phyloP scores from a whole-genome alignment of 2,113 vertebrate genomes.

The Hemiscyllium ocellatum region DNA sequence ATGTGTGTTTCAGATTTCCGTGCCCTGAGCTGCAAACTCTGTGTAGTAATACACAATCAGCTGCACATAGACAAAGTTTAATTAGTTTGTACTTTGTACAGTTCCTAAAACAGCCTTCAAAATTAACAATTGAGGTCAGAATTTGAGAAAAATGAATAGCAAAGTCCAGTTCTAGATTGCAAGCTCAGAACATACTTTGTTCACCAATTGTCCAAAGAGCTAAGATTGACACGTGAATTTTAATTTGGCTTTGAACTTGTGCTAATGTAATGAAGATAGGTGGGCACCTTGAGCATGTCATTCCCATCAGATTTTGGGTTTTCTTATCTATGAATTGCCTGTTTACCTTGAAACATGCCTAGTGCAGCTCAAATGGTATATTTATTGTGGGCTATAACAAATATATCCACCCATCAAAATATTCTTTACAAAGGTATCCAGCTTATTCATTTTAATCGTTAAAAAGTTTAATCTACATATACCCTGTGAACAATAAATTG shows the following conservation, averaged over 20 bases:
- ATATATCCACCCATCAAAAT: not conserved
- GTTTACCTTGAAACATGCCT: not conserved
- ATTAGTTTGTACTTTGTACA: not conserved
- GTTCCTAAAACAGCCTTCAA: not conserved
- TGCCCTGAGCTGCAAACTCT: not conserved
- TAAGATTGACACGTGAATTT: not conserved
- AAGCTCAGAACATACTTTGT: not conserved
- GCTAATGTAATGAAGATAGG: not conserved
- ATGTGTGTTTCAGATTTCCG: not conserved
- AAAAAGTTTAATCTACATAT: not conserved
- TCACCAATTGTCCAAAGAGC: not conserved
- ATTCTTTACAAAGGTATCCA: not conserved
- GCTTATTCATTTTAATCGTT: not conserved
- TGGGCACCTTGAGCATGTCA: not conserved
- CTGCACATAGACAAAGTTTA: not conserved
- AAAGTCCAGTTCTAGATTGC: not conserved
- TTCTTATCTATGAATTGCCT: not conserved
- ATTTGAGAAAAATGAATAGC: constrained; percentile 6
- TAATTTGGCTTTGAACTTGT: not conserved
- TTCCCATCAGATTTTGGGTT: not conserved
- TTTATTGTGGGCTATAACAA: not conserved
- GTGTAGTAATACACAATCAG: not conserved
- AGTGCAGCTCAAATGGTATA: not conserved
- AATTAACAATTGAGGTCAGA: not conserved
- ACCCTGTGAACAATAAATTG: not conserved